Conservation (phyloP, 2,113 vertebrate genomes). For the Stigmatopora nigra region DNA sequence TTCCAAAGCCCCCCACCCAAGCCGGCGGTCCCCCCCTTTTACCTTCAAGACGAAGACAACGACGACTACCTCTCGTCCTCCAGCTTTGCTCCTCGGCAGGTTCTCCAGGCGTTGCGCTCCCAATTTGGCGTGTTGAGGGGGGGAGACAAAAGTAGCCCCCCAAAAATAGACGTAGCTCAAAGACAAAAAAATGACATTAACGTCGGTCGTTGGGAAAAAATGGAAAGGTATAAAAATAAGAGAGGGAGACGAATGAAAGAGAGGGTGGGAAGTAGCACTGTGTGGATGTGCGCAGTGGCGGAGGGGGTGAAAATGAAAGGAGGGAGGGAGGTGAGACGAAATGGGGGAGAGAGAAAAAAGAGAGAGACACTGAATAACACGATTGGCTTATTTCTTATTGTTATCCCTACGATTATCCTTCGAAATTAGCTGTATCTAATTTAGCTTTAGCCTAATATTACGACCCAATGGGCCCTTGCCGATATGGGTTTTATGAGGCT, state of each 20-base stretch:
- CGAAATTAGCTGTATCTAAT: too few relatives aligned
- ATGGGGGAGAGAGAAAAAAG: background rate
- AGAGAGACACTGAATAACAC: background rate
- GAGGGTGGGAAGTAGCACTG: background rate
- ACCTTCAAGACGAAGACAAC: background rate
- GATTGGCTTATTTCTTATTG: background rate
- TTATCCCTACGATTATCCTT: background rate
- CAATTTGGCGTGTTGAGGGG: background rate
- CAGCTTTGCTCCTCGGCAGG: background rate
- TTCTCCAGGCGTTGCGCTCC: background rate
- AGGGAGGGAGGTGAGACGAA: background rate
- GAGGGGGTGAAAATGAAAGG: conserved; percentile 16
- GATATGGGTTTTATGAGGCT: too few relatives aligned
- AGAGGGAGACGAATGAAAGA: background rate
- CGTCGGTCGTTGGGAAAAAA: background rate
- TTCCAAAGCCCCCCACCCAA: background rate
- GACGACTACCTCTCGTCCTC: conserved; percentile 2
- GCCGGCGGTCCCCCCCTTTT: background rate
- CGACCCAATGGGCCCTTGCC: too few relatives aligned
- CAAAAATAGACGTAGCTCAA: background rate
- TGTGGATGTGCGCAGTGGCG: conserved; percentile 11
- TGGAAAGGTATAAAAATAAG: background rate
- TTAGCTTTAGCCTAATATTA: too few relatives aligned
- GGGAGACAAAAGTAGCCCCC: background rate
- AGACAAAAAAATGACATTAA: background rate